Evolutionary conservation across 2,113 vertebrate genomes (phyloP).

Genomic region (Syngnathus scovelli): DNA sequence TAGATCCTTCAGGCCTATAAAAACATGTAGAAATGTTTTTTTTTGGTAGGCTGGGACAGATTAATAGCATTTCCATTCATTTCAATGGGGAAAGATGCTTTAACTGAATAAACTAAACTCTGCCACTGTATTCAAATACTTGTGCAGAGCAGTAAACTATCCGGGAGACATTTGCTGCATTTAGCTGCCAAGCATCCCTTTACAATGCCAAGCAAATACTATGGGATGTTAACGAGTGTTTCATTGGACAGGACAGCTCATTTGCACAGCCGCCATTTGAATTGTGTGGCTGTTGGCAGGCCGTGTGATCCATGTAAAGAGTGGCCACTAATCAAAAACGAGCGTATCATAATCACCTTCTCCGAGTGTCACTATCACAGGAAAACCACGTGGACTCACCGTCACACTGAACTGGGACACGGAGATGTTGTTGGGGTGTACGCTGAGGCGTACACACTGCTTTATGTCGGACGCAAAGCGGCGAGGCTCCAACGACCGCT

Average conservation of each 20-base stretch:
- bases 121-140: neutral
- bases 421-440: conserved; percentile 97
- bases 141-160: conserved; percentile 19
- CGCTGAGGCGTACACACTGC: conserved; percentile 92
- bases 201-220: conserved; percentile 38
- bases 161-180: conserved; percentile 21
- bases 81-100: neutral
- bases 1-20: too few species aligned
- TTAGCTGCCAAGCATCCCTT: conserved; percentile 37
- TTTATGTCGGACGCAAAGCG: conserved; percentile 92
- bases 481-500: conserved; percentile 85
- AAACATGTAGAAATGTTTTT: neutral
- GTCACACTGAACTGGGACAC: conserved; percentile 95
- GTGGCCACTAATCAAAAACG: conserved; percentile 43
- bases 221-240: conserved; percentile 34
- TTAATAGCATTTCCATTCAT: neutral
- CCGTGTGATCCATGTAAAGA: conserved; percentile 42
- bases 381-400: conserved; percentile 71
- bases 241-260: conserved; percentile 21
- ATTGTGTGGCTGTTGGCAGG: conserved; percentile 44
- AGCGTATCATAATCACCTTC: neutral
- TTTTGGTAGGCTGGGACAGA: too few species aligned
- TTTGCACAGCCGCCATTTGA: conserved; percentile 44
- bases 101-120: neutral
- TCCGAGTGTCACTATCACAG: too few species aligned